Base-by-base conservation (phyloP, 1,140 invertebrate genomes). In the Ostrea denselamellosa region DNA sequence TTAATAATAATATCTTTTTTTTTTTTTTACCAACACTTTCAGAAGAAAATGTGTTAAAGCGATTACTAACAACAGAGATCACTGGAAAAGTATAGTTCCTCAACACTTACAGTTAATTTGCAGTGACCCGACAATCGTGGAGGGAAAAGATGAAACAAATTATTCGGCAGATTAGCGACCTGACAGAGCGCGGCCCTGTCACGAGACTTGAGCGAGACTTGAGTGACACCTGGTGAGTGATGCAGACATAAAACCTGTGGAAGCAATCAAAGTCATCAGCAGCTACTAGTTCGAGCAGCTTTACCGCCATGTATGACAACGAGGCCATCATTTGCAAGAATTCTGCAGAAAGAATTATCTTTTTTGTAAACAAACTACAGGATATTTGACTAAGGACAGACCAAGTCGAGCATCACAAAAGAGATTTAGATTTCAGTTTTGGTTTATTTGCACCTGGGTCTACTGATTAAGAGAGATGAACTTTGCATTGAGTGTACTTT, bases 81-180 rank as follows among this genome's bases (percentile, higher is more conserved):
- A 28, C 10, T 34, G 68, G 68, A 10, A 77, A 77, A 71, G n/a
- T 71, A 71, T 12, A 71, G 22, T 71, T 71, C 68, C 22, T 34
- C 8, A 71, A 77, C 68, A 77, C 22, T 77, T 77, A 28, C 25
- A 25, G 68, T 77, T 77, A 77, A 77, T 77, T 77, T 77, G 68
- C 68, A 34, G 25, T 77, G 68, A 77, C 68, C 68, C 68, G 68
- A 77, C 68, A 77, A 77, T 10, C 68, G 28, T 77, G 68, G 68
- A 25, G 68, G 28, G 10, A 34, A 25, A 14, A 28, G 68, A 77
- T 77, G 68, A 77, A 77, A 77, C 68, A 77, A 77, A 77, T 77
- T 77, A 77, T 25, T 77, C 68, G 68, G 68, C 68, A 77, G 68
- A 77, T 77, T 77, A 77, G 68, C 68, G 68, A 34, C 68, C 68